phyloP scores from a whole-genome alignment of 2,113 vertebrate genomes.

The Ceyx cyanopectus region DNA sequence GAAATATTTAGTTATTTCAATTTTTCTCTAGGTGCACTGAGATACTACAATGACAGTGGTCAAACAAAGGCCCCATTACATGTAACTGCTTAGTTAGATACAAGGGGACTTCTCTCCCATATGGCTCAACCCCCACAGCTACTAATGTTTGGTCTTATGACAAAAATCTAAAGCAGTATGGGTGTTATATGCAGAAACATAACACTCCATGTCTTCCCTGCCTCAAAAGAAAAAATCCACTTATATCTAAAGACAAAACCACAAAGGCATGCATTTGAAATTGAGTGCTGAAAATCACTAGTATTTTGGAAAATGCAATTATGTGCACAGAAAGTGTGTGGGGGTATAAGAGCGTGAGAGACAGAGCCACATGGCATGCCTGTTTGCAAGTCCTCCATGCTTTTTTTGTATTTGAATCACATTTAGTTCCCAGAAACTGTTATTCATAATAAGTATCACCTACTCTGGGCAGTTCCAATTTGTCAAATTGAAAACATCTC shows the following conservation, averaged over 20 bases:
- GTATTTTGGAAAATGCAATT: slow-evolving; percentile 40
- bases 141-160: not conserved
- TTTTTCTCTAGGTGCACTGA: not conserved
- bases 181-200: not conserved
- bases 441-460: not conserved
- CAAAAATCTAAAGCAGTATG: not conserved
- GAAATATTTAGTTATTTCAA: not conserved
- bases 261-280: not conserved
- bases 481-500: not conserved
- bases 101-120: not conserved
- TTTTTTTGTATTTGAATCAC: not conserved
- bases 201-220: slow-evolving; percentile 6
- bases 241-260: not conserved
- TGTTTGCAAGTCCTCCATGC: not conserved
- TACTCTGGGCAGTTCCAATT: not conserved
- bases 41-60: not conserved
- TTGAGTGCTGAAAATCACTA: not conserved
- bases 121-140: not conserved
- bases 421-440: not conserved
- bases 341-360: slow-evolving; percentile 30
- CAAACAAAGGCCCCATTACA: not conserved
- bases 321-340: not conserved
- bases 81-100: not conserved
- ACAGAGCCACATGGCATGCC: slow-evolving; percentile 21
- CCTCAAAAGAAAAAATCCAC: slow-evolving; percentile 26